These are phyloP conservation scores for Saccopteryx leptura DNA, from an alignment of 2,113 vertebrate genomes.

Conservation along the genomic window DNA sequence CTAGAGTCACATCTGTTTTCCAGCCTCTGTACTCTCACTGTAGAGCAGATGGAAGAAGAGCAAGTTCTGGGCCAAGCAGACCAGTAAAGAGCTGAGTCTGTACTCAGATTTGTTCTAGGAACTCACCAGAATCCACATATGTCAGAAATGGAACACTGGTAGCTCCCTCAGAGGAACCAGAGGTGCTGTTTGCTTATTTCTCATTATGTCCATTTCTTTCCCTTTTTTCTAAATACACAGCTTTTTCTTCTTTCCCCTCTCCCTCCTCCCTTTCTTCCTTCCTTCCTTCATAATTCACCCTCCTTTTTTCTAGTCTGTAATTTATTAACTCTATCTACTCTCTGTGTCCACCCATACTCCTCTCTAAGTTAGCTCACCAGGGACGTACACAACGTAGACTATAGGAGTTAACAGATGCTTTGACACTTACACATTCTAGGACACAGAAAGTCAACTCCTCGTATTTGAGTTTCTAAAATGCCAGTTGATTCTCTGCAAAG, in stretches of 20 bases:
- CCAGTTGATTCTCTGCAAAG: background rate
- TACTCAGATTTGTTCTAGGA: background rate
- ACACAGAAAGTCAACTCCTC: background rate
- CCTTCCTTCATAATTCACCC: background rate
- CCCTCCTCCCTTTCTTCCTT: background rate
- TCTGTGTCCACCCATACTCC: background rate
- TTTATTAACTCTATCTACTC: background rate
- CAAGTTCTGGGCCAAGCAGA: background rate
- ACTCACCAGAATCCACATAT: background rate
- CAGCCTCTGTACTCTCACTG: background rate
- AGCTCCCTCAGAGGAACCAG: background rate
- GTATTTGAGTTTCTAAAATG: conserved; percentile 2
- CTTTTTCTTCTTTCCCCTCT: background rate
- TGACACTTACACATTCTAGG: background rate
- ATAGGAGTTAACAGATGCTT: background rate
- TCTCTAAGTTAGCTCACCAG: background rate
- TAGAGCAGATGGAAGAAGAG: background rate
- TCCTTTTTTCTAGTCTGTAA: background rate
- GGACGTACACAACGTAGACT: background rate
- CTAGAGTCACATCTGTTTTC: conserved; percentile 70
- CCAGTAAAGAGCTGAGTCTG: background rate
- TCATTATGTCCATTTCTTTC: background rate
- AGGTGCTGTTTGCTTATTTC: background rate
- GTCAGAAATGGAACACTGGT: background rate
- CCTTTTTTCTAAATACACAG: background rate